phyloP scores from a whole-genome alignment of 2,888 invertebrate genomes.

The Cheilosia variabilis region DNA sequence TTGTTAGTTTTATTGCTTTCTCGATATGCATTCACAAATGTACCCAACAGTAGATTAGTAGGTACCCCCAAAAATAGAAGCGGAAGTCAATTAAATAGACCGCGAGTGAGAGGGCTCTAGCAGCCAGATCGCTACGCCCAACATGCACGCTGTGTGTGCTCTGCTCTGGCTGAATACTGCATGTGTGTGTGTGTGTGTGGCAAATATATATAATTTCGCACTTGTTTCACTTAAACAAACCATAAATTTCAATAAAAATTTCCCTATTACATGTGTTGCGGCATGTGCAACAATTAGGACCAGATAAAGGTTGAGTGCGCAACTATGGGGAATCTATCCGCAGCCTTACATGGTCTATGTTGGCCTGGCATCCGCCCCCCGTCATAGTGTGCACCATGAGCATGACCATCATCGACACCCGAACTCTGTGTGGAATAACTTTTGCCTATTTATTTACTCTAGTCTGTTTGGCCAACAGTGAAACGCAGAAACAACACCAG shows the following conservation, averaged over 20 bases:
- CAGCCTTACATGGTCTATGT: neutral
- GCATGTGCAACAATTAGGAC: slow-evolving; percentile 64
- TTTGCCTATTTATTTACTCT: slow-evolving; percentile 49
- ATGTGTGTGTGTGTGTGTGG: slow-evolving; percentile 11
- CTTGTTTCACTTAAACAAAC: slow-evolving; percentile 64
- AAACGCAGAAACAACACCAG: neutral
- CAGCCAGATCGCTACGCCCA: neutral
- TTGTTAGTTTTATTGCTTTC: slow-evolving; percentile 51
- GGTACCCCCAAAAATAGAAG: slow-evolving; percentile 61
- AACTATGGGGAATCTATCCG: slow-evolving; percentile 26
- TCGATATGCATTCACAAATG: slow-evolving; percentile 51
- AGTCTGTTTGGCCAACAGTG: slow-evolving; percentile 22
- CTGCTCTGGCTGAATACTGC: neutral
- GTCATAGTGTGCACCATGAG: neutral
- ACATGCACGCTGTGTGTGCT: neutral
- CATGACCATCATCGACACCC: slow-evolving; percentile 36
- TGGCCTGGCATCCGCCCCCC: neutral
- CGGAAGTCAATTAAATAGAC: slow-evolving; percentile 65
- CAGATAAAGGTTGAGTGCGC: slow-evolving; percentile 45
- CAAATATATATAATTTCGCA: slow-evolving; percentile 62
- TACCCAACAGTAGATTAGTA: neutral
- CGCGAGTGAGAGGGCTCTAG: slow-evolving; percentile 4
- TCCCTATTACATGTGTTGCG: slow-evolving; percentile 54
- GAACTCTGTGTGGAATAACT: slow-evolving; percentile 34
- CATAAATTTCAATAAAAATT: slow-evolving; percentile 69